Base-by-base conservation (phyloP, 2,888 invertebrate genomes). In the Apamea anceps region DNA sequence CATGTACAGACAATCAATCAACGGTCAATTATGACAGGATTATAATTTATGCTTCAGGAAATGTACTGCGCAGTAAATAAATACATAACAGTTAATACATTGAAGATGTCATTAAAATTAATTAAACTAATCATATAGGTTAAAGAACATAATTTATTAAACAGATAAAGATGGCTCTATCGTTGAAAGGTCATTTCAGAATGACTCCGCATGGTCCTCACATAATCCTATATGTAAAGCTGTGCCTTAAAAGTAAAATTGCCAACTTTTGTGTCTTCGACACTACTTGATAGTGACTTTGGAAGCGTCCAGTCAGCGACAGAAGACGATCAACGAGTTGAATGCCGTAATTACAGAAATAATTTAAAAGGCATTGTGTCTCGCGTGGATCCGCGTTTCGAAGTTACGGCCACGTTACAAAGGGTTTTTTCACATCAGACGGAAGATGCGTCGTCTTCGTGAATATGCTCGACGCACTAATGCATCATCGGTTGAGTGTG, bases 41-140 rank as follows among this genome's bases (percentile, higher is more conserved):
- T n/a, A 37, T 60, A 81, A 60, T 48, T n/a, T 51, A 82, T 51
- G 75, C 13, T 60, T 62, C 42, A 75, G 42, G 48, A 82, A 74
- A 48, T 57, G 8, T 62, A 62, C 18, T 73, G 42, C 48, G 60
- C 28, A 82, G 37, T 79, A 73, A 57, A 28, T 51, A n/a, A 62
- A 73, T 51, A 25, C 37, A 37, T 42, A 42, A 13, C 8, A 28
- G 25, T 80, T 71, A 80, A 21, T 32, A 74, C 25, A 54, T 74
- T 51, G n/a, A 42, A 42, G 21, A 32, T 51, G 42, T 32, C 25
- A 54, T 74, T 32, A 15, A 21, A 60, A 78, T 80, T 37, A 48
- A 71, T 80, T 71, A 21, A 57, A 48, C 5, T 72, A 60, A 60
- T 48, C 12, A 21, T 54, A 28, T 6, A n/a, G 18, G 13, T 32